Evolutionary conservation across 1,140 invertebrate species (phyloP).

Genomic region (Pogonomyrmex californicus): DNA sequence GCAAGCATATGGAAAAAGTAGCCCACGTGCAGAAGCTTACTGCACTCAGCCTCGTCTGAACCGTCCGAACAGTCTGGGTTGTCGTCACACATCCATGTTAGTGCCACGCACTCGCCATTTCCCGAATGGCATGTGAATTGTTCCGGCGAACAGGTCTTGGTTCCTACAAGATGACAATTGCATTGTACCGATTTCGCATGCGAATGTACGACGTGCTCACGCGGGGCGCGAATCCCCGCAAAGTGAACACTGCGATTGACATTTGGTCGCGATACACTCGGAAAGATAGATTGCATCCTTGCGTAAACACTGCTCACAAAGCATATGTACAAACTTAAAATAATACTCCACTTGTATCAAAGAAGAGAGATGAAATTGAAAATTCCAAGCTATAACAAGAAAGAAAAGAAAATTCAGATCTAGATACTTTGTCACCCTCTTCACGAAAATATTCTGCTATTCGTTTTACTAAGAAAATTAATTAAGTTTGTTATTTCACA

Average conservation of each 20-base stretch:
- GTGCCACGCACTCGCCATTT: slow-evolving; percentile 94
- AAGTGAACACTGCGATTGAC: neutral
- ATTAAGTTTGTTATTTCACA: neutral
- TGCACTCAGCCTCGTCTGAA: slow-evolving; percentile 96
- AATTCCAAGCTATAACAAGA: no score
- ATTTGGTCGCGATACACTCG: neutral
- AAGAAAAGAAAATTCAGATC: neutral
- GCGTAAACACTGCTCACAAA: neutral
- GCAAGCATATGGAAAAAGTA: slow-evolving; percentile 49
- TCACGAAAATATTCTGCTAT: neutral
- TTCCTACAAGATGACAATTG: slow-evolving; percentile 87
- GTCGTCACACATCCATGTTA: slow-evolving; percentile 97
- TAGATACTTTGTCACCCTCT: neutral
- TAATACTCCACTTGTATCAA: neutral
- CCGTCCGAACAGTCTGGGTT: slow-evolving; percentile 95
- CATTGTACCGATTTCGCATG: slow-evolving; percentile 50
- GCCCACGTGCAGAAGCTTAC: slow-evolving; percentile 89
- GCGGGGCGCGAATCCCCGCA: neutral
- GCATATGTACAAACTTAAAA: neutral
- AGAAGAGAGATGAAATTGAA: no score
- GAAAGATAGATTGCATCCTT: slow-evolving; percentile 25
- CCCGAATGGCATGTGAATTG: slow-evolving; percentile 94
- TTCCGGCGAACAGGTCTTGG: slow-evolving; percentile 93
- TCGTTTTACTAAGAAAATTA: neutral
- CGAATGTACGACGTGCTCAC: neutral